Evolutionary conservation across 30 jellyfish, hydroid and myxozoan species (phyloP), one percentile per base, ranked within the genome.

Genomic region (Aurelia sp.): DNA sequence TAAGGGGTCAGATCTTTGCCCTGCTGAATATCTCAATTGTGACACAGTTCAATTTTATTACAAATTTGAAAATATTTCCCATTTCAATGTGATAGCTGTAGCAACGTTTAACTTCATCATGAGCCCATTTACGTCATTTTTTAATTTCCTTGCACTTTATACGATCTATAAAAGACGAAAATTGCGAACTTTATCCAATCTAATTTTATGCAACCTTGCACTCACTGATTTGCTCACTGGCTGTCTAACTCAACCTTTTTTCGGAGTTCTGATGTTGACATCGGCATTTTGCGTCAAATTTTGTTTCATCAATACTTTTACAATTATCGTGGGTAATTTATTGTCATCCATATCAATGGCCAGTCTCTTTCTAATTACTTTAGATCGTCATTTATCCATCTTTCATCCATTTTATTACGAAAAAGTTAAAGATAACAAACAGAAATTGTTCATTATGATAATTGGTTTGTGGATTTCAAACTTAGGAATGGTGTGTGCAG

Each of bases 181-280:
- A 19, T 66, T 76, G 27, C 44, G 76, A 40, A 53, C 62, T 9
- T 18, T 76, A 63, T 76, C 86, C 15, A 76, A 76, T 62, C 62
- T 76, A 68, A 58, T 76, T 18, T 62, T 76, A 18, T 76, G 86
- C 68, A 76, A 50, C 65, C 48, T 76, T 60, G 86, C 86, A 27
- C 52, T 62, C 15, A 60, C 86, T 13, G 86, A 76, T 63, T 30
- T 76, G 86, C 27, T 76, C 48, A 76, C 86, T 5, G 86, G 86
- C 51, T 37, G 61, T 4, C 30, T 76, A 7, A 57, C 86, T 37
- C 86, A 76, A 33, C 86, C 86, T 2, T 57, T 76, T 17, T 76
- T 76, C 48, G 86, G 74, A 11, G 48, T 63, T 4, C 86, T 76
- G 11, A 76, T 76, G 86, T 20, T 76, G 21, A 76, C 50, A 21